These are phyloP conservation scores for Caloenas nicobarica DNA, from an alignment of 2,113 vertebrate genomes.

Conservation along the genomic window DNA sequence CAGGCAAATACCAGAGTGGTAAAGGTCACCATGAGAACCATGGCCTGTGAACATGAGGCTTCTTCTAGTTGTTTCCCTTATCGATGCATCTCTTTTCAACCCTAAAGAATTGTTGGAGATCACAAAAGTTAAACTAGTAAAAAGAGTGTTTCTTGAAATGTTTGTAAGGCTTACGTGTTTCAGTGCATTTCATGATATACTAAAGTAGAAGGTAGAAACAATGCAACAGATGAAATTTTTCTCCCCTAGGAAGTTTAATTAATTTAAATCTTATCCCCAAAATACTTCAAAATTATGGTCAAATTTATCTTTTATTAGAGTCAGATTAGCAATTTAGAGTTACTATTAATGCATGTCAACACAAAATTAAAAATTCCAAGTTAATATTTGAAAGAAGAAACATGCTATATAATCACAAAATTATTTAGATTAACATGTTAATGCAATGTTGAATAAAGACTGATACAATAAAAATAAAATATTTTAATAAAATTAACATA, in stretches of 20 bases:
- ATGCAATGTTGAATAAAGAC: background rate
- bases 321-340: background rate
- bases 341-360: background rate
- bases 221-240: background rate
- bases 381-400: background rate
- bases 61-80: background rate
- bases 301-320: background rate
- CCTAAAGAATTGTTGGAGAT: background rate
- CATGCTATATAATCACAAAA: background rate
- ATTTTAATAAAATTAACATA: slow-evolving; percentile 35
- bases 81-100: background rate
- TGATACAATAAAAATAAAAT: background rate
- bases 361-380: background rate
- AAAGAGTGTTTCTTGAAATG: background rate
- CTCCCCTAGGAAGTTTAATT: background rate
- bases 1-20: background rate
- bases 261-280: background rate
- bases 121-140: background rate
- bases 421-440: background rate
- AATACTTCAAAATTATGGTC: background rate
- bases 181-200: background rate
- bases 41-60: background rate
- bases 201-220: background rate
- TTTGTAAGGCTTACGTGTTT: background rate
- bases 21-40: background rate